Conservation (phyloP, 2,797 vertebrate genomes). For the Botia kubotai region DNA sequence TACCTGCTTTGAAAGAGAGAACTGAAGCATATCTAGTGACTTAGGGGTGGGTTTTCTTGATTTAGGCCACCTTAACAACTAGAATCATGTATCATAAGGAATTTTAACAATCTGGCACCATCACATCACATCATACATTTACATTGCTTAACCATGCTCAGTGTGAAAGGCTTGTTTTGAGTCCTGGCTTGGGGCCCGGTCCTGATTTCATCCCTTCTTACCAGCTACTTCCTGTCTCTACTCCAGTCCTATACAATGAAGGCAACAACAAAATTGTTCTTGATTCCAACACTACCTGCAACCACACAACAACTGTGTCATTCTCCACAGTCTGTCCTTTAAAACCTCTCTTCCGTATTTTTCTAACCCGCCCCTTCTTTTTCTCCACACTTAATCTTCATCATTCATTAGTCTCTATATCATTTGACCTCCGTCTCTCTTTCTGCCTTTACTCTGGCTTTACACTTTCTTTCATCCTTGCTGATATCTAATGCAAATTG, state of each 20-base stretch:
- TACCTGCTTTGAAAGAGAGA: neutral
- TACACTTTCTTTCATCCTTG: conserved; percentile 1
- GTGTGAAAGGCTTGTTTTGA: too few species aligned
- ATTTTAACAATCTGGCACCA: neutral
- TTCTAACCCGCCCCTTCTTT: neutral
- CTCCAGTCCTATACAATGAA: neutral
- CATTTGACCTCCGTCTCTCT: neutral
- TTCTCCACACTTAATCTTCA: neutral
- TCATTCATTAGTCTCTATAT: neutral
- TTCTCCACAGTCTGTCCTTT: neutral
- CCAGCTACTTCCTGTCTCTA: neutral
- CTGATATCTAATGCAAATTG: conserved; percentile 61
- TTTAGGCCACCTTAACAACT: neutral
- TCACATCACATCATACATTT: too few species aligned
- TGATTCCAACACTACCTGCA: neutral
- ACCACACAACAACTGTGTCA: neutral
- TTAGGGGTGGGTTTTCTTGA: too few species aligned
- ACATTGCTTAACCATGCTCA: too few species aligned
- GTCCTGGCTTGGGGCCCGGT: neutral
- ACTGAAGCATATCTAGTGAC: neutral
- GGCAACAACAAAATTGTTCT: neutral
- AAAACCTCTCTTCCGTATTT: neutral
- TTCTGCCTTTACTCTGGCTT: neutral
- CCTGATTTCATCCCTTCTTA: neutral
- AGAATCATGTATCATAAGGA: neutral